These are phyloP conservation scores for Cisticola juncidis DNA, from an alignment of 2,113 vertebrate species.

Conservation along the genomic window DNA sequence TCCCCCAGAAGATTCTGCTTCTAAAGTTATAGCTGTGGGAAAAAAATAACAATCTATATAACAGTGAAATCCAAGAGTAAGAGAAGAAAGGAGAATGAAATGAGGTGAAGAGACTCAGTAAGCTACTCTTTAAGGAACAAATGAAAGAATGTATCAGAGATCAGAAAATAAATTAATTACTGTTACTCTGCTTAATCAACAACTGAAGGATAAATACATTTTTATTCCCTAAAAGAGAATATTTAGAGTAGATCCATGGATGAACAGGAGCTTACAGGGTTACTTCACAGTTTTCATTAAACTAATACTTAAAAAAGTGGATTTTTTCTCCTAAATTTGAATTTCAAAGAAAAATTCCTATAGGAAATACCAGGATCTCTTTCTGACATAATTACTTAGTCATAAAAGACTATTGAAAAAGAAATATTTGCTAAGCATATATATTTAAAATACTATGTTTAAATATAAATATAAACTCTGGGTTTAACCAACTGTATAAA, in stretches of 20 bases:
- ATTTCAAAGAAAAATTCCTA: not conserved
- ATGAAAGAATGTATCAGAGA: not conserved
- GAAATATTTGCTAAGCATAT: rapidly evolving
- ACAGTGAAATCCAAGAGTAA: not conserved
- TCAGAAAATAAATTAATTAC: not conserved
- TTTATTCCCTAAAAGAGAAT: not conserved
- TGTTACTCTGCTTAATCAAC: not conserved
- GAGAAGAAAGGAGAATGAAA: not conserved
- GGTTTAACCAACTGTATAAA: not conserved
- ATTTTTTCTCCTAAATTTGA: not conserved
- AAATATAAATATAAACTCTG: not conserved
- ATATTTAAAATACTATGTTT: not conserved
- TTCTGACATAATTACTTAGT: not conserved
- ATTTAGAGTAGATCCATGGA: not conserved
- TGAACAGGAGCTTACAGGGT: not conserved
- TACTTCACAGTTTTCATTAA: not conserved
- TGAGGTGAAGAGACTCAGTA: not conserved
- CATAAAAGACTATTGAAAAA: not conserved
- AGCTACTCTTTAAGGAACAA: not conserved
- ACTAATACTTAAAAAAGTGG: not conserved
- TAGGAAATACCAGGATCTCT: not conserved
- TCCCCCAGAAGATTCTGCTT: not conserved
- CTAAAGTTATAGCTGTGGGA: not conserved
- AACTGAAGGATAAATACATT: not conserved
- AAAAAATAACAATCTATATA: not conserved